These are phyloP conservation scores for Tachuris rubrigastra DNA, from an alignment of 2,113 vertebrate genomes.

Conservation along the genomic window DNA sequence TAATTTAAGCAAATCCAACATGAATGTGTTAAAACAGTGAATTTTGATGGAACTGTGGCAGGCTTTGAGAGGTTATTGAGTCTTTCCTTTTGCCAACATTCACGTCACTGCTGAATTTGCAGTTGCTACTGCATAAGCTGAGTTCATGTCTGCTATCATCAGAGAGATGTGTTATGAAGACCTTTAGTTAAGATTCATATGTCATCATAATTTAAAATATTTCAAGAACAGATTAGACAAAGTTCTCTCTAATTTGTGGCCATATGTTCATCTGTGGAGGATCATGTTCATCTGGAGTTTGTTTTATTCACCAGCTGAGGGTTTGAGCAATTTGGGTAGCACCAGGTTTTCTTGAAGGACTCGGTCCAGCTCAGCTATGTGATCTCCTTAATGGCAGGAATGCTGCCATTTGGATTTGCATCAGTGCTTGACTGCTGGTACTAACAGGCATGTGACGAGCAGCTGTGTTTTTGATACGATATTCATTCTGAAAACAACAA, in stretches of 20 bases:
- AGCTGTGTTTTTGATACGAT: background rate
- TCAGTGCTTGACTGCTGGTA: background rate
- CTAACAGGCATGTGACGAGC: background rate
- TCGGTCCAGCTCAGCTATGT: background rate
- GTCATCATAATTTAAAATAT: slow-evolving; percentile 18
- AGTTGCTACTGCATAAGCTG: background rate
- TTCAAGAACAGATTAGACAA: slow-evolving; percentile 16
- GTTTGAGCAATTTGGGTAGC: background rate
- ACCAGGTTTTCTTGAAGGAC: background rate
- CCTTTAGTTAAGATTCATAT: background rate
- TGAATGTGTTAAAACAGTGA: background rate
- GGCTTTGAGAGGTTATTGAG: background rate
- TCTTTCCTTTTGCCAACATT: background rate
- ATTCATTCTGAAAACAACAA: background rate
- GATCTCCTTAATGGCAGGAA: background rate
- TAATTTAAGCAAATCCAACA: background rate
- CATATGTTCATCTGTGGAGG: background rate
- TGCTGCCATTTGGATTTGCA: background rate
- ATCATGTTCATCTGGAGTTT: background rate
- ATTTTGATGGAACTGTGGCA: background rate
- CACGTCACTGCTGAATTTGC: background rate
- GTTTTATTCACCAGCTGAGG: background rate
- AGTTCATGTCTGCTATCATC: background rate
- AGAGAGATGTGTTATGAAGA: background rate
- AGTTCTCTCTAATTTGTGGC: background rate